Evolutionary conservation across 1,140 invertebrate species (phyloP).

Genomic region (Episyrphus balteatus): DNA sequence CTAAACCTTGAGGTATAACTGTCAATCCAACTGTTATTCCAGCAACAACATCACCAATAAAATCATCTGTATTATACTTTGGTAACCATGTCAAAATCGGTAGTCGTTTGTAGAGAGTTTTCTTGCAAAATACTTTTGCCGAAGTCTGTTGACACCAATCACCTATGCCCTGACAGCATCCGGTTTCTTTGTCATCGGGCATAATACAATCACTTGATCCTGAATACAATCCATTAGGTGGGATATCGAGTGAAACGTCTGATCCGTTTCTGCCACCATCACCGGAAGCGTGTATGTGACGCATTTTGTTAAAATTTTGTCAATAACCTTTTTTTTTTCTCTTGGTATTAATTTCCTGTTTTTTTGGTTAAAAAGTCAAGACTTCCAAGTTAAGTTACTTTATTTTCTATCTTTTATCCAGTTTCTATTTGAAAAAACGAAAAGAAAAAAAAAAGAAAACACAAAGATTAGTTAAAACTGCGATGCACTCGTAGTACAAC

Average conservation of each 20-base stretch:
- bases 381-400: too few relatives aligned
- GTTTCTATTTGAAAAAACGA: too few relatives aligned
- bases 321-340: too few relatives aligned
- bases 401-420: too few relatives aligned
- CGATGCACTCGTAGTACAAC: too few relatives aligned
- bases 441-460: too few relatives aligned
- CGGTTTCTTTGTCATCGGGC: conserved; percentile 7
- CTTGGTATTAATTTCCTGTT: too few relatives aligned
- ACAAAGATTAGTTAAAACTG: too few relatives aligned
- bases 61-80: conserved; percentile 52
- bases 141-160: conserved; percentile 7
- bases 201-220: conserved; percentile 29
- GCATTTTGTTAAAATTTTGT: too few relatives aligned
- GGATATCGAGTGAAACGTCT: conserved; percentile 30
- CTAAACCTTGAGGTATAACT: conserved; percentile 69
- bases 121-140: conserved; percentile 39
- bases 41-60: conserved; percentile 64
- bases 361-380: too few relatives aligned
- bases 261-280: conserved; percentile 6
- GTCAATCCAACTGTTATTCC: conserved; percentile 80
- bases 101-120: conserved; percentile 56
- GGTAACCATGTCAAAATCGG: conserved; percentile 67
- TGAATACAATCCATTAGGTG: conserved; percentile 27
- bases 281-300: neutral
- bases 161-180: conserved; percentile 1